phyloP scores from a whole-genome alignment of 2,888 invertebrate genomes.

The Calameuta pallipes region DNA sequence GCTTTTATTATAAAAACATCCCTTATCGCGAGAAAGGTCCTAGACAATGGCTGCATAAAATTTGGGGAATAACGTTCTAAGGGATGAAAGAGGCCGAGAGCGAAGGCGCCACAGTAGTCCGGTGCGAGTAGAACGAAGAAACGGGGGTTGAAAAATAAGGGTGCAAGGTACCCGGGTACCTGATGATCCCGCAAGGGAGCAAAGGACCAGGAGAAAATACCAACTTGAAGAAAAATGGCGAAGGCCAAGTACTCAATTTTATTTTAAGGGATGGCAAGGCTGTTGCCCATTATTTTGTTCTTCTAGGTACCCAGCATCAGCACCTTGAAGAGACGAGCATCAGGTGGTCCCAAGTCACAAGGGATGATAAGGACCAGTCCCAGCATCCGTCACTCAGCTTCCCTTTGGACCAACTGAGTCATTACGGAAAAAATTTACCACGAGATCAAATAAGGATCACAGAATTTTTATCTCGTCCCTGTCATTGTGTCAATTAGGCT shows the following conservation, averaged over 20 bases:
- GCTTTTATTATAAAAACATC: neutral
- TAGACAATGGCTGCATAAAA: neutral
- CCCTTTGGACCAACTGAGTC: neutral
- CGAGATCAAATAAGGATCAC: neutral
- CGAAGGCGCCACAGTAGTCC: too few relatives aligned
- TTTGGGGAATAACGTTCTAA: neutral
- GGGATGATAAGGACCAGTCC: neutral
- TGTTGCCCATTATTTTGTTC: neutral
- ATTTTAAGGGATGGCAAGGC: neutral
- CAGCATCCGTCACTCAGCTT: neutral
- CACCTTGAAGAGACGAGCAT: neutral
- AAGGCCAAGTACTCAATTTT: neutral
- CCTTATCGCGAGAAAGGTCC: neutral
- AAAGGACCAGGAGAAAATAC: neutral
- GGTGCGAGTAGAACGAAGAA: neutral
- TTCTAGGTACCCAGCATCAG: neutral
- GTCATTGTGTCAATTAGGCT: neutral
- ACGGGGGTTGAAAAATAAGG: neutral
- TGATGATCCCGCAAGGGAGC: neutral
- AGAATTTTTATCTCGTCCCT: neutral
- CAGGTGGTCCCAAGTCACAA: neutral
- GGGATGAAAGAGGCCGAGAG: too few relatives aligned
- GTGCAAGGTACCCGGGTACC: neutral
- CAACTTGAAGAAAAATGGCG: neutral
- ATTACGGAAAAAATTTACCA: neutral